A percentile compares a stretch with the other conserved stretches of the same genome.
phyloP scores from a whole-genome alignment of 1,140 invertebrate genomes.

The Sycobia sp. region DNA sequence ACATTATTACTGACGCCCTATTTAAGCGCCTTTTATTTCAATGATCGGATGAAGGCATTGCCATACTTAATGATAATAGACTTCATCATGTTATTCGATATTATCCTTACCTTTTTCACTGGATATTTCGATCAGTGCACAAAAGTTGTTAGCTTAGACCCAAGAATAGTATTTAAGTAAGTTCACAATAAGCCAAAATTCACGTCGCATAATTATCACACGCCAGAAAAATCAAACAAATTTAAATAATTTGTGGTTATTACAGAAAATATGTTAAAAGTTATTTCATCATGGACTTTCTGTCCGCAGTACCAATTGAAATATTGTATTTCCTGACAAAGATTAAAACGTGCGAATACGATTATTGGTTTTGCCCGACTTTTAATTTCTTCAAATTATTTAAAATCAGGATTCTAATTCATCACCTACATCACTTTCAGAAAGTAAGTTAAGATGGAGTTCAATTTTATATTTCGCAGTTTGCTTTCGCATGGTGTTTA shows the following conservation, averaged over 20 bases:
- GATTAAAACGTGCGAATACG: not conserved
- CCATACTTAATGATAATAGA: slow-evolving; percentile 33
- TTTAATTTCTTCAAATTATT: slow-evolving; percentile 51
- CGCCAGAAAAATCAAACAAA: not conserved
- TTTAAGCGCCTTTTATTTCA: slow-evolving; percentile 41
- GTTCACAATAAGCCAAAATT: too few relatives aligned
- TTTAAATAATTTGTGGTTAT: slow-evolving; percentile 10
- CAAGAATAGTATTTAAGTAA: slow-evolving; percentile 44
- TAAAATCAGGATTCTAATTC: slow-evolving; percentile 43
- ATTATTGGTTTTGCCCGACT: slow-evolving; percentile 37
- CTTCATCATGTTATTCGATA: slow-evolving; percentile 41
- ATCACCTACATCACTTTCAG: slow-evolving; percentile 41
- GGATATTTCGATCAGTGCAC: slow-evolving; percentile 48
- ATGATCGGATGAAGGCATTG: slow-evolving; percentile 17
- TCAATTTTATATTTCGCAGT: too few relatives aligned
- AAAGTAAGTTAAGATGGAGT: too few relatives aligned
- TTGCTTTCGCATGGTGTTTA: not conserved
- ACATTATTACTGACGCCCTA: slow-evolving; percentile 39
- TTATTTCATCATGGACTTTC: slow-evolving; percentile 44
- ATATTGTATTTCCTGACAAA: slow-evolving; percentile 34
- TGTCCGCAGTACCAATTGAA: slow-evolving; percentile 47
- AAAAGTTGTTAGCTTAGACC: slow-evolving; percentile 42
- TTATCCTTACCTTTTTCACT: slow-evolving; percentile 47
- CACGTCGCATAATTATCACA: too few relatives aligned
- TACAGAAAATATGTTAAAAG: slow-evolving; percentile 48